These are phyloP conservation scores for Platysteira castanea DNA, from an alignment of 2,113 vertebrate genomes.

Conservation along the genomic window DNA sequence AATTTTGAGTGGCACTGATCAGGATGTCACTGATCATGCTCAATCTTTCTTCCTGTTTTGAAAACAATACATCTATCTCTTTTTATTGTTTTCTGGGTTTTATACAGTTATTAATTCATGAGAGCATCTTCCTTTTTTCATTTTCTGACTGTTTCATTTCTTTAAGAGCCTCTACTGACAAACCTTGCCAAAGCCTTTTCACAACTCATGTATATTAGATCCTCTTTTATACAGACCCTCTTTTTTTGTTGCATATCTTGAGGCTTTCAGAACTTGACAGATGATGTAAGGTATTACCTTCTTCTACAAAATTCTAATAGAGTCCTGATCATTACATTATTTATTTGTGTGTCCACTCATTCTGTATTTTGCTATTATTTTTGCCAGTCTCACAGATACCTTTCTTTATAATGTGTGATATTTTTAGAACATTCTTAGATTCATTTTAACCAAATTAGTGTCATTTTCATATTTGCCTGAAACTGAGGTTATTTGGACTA, in stretches of 20 bases:
- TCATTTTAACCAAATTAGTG: not conserved
- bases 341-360: not conserved
- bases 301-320: not conserved
- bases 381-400: not conserved
- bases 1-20: not conserved
- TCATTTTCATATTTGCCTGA: not conserved
- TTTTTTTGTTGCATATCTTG: not conserved
- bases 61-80: not conserved
- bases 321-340: not conserved
- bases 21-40: not conserved
- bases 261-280: not conserved
- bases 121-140: not conserved
- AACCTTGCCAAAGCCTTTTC: not conserved
- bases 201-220: not conserved
- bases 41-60: not conserved
- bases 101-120: not conserved
- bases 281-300: not conserved
- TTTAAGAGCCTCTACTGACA: not conserved
- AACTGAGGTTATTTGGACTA: not conserved
- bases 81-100: not conserved
- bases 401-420: not conserved
- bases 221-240: not conserved
- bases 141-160: not conserved
- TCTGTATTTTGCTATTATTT: not conserved
- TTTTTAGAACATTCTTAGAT: not conserved